Conservation (phyloP, 2,797 vertebrate genomes). For the Eulemur coronatus region DNA sequence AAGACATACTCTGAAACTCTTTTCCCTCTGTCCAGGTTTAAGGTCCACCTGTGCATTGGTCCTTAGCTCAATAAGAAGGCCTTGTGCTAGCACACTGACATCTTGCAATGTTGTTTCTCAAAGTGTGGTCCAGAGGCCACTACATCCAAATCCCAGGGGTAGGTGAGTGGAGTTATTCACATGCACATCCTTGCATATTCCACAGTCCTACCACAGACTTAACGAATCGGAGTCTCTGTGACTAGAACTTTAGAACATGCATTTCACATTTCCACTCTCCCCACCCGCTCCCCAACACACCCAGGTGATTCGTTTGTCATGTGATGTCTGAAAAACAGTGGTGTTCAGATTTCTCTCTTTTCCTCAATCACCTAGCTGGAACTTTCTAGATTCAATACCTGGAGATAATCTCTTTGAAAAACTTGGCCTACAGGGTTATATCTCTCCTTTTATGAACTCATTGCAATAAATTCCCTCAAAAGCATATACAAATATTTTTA, state of each 20-base stretch:
- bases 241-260: not conserved
- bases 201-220: not conserved
- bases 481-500: not conserved
- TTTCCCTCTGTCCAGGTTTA: not conserved
- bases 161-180: not conserved
- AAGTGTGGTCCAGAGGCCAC: not conserved
- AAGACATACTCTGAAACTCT: not conserved
- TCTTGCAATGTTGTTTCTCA: not conserved
- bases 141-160: rapidly evolving
- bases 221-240: not conserved
- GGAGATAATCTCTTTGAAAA: not conserved
- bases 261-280: not conserved
- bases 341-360: not conserved
- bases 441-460: not conserved
- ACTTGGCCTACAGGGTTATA: not conserved
- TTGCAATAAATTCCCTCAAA: not conserved
- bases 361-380: not conserved
- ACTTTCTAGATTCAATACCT: not conserved
- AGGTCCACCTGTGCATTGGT: not conserved
- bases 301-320: not conserved
- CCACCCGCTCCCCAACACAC: not conserved
- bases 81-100: not conserved
- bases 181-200: not conserved
- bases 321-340: not conserved
- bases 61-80: not conserved